Evolutionary conservation across 2,797 vertebrate species (phyloP).

Genomic region (Thalassophryne amazonica): DNA sequence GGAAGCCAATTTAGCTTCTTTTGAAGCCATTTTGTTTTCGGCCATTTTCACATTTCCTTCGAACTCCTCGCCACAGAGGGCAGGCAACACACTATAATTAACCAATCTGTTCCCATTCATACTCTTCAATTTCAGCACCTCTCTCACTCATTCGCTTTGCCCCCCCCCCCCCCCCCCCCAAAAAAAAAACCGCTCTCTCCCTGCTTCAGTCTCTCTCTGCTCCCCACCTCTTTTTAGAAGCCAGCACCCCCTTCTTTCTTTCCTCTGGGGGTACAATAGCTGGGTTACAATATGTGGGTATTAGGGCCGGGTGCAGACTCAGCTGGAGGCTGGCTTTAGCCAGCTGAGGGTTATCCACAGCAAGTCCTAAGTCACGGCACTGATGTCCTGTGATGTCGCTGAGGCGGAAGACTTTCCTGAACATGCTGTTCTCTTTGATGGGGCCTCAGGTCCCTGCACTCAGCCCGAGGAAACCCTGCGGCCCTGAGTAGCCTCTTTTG

Average conservation of each 20-base stretch:
- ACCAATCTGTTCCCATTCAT: slow-evolving; percentile 77
- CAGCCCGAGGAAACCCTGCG: slow-evolving; percentile 49
- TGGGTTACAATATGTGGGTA: slow-evolving; percentile 72
- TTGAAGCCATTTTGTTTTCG: slow-evolving; percentile 72
- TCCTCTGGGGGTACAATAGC: slow-evolving; percentile 69
- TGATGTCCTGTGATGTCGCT: slow-evolving; percentile 76
- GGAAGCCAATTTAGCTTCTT: slow-evolving; percentile 64
- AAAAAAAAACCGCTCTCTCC: not conserved
- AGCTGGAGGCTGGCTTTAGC: slow-evolving; percentile 73
- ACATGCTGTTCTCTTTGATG: slow-evolving; percentile 71
- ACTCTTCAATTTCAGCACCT: slow-evolving; percentile 64
- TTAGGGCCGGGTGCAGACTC: slow-evolving; percentile 73
- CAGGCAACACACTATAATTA: slow-evolving; percentile 71
- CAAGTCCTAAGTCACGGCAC: slow-evolving; percentile 62
- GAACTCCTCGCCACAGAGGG: slow-evolving; percentile 62
- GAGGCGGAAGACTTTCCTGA: slow-evolving; percentile 78
- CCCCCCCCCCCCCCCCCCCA: slow-evolving; percentile 17
- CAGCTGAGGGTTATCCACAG: slow-evolving; percentile 72
- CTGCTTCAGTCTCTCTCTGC: slow-evolving; percentile 38
- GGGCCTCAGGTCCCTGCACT: slow-evolving; percentile 57
- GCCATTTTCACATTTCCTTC: slow-evolving; percentile 71
- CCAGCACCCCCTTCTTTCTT: slow-evolving; percentile 27
- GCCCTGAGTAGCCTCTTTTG: slow-evolving; percentile 37
- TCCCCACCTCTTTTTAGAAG: slow-evolving; percentile 54
- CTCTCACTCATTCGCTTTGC: slow-evolving; percentile 39